Conservation (phyloP, 1,140 invertebrate genomes). For the Galleria mellonella region DNA sequence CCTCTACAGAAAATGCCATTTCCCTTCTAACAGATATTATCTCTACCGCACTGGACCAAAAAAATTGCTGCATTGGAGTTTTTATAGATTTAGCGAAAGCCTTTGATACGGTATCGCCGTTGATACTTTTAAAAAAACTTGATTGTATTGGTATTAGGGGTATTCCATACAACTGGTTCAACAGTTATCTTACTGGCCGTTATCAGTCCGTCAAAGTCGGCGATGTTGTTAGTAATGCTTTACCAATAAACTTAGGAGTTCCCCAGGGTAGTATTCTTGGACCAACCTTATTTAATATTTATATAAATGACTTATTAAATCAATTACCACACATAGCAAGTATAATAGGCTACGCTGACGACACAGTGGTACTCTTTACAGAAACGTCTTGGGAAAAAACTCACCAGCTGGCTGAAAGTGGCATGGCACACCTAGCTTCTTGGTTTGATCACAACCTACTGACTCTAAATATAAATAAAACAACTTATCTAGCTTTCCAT, state of each 20-base stretch:
- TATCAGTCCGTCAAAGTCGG: conserved; percentile 4
- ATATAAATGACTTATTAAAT: conserved; percentile 1
- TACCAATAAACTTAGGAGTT: not conserved
- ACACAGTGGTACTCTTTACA: conserved; percentile 2
- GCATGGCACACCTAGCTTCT: conserved; percentile 1
- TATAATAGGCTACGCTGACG: not conserved
- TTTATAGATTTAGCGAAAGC: conserved; percentile 4
- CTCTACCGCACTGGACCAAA: not conserved
- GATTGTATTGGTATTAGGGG: not conserved
- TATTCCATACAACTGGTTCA: not conserved
- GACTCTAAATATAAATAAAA: conserved; percentile 15
- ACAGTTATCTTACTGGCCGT: conserved; percentile 1
- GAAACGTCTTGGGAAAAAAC: conserved; percentile 3
- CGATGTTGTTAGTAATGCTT: not conserved
- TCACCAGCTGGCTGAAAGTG: conserved; percentile 1
- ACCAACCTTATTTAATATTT: conserved; percentile 2
- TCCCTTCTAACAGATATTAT: not conserved
- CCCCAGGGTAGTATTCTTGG: conserved; percentile 9
- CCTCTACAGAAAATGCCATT: conserved; percentile 1
- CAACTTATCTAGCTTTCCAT: conserved; percentile 5
- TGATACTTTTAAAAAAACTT: not conserved
- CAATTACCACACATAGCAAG: not conserved
- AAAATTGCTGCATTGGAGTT: conserved; percentile 1
- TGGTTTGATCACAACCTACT: conserved; percentile 12
- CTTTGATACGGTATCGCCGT: conserved; percentile 1